Base-by-base conservation (phyloP, 2,113 vertebrate genomes). In the Sebastes schlegelii region DNA sequence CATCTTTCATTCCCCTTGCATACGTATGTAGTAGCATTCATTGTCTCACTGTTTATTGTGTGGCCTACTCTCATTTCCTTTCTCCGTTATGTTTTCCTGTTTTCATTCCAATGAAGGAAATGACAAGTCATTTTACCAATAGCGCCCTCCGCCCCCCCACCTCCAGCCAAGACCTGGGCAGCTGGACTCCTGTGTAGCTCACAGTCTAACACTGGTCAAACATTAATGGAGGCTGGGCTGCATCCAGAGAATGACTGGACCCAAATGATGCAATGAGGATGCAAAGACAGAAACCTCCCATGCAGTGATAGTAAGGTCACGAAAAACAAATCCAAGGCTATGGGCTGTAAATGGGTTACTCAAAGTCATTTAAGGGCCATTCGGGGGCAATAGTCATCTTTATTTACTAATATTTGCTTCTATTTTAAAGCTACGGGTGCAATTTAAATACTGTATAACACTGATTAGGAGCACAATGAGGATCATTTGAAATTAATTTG, bases 1-100 rank as follows among this genome's bases (percentile, higher is more conserved):
- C 60, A 8, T 6, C 67, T 19, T 1, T 69, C 8, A 58, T 78
- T 80, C 69, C 34, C 17, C 49, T 8, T 16, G 8, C 46, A 21
- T 21, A 42, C 5, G 0, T 45, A 8, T 6, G 21, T 7, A 21
- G 13, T 34, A 11, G 14, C 8, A 0, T 13, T 45, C 63, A 54
- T 63, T 0, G 7, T 49, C 48, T 40, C 45, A 58, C 48, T 6
- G 3, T 5, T 74, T 79, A 64, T 58, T 77, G 23, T 57, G 6
- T 1, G 8, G 8, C 10, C 5, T 23, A 0, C 40, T 73, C 78
- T 86, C 74, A 83, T 86, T 86, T 87, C 82, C 87, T 70, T 21
- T 8, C 71, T 52, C 54, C 0, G 0, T 43, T 55, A 63, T 14
- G 0, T 58, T 68, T 84, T 43, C 23, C 76, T 71, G 67, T 80